These are phyloP conservation scores for Chironex yamaguchii DNA, from an alignment of 30 jellyfish, hydroid and myxozoan species.

Conservation along the genomic window DNA sequence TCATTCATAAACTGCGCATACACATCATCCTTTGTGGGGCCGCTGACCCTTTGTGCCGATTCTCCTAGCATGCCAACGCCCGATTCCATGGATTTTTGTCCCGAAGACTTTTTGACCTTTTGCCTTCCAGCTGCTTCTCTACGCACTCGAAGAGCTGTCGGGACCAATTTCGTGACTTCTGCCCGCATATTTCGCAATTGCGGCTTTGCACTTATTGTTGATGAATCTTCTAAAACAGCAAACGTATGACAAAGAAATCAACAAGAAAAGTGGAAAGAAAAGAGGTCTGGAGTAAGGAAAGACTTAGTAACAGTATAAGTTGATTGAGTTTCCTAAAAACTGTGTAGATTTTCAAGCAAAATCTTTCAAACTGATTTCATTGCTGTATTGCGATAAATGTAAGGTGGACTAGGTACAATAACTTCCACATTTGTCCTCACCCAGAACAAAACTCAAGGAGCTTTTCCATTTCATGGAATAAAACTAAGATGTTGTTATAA, in stretches of 20 bases:
- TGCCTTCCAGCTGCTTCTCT: slow-evolving; percentile 59
- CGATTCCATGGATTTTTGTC: background rate
- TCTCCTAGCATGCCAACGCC: background rate
- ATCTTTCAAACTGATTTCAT: no score
- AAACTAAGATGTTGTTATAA: background rate
- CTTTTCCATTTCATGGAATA: background rate
- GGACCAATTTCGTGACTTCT: slow-evolving; percentile 95
- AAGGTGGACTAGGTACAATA: no score
- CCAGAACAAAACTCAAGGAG: no score
- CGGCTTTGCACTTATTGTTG: slow-evolving; percentile 94
- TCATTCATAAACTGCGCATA: slow-evolving; percentile 88
- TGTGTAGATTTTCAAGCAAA: no score
- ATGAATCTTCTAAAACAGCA: slow-evolving; percentile 65
- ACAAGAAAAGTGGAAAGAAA: no score
- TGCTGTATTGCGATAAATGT: no score
- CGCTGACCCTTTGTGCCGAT: background rate
- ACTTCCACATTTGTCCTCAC: no score
- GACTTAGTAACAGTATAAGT: no score
- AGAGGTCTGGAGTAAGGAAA: no score
- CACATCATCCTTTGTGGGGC: slow-evolving; percentile 93
- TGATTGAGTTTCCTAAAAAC: no score
- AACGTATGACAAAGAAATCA: no score
- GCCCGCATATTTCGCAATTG: slow-evolving; percentile 97
- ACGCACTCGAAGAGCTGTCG: slow-evolving; percentile 89
- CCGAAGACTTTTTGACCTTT: slow-evolving; percentile 17